Base-by-base conservation (phyloP, 30 jellyfish, hydroid and myxozoan genomes). In the Turritopsis rubra region DNA sequence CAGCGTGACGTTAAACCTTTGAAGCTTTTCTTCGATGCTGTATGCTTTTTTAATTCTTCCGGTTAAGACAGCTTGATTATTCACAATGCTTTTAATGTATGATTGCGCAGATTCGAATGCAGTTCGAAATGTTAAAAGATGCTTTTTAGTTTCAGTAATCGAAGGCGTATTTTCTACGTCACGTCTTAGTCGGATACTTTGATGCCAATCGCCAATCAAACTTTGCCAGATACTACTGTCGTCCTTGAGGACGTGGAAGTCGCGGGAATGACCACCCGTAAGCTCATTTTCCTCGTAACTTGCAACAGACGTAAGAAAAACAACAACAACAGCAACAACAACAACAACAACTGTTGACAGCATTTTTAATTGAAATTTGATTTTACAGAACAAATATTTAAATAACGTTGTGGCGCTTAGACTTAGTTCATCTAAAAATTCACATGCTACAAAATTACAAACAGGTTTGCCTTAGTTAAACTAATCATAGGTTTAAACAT, bases 81-180 rank as follows among this genome's bases (percentile, higher is more conserved):
- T 66, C 17, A 25, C 76, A 25, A 66, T 66, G 8, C 17, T 66
- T 66, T 8, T 22, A 8, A 66, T n/a, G 28, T 22, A 66, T 17
- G 7, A 3, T 66, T 66, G 76, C 17, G 76, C 76, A n/a, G 76
- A 66, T 66, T 66, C 76, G 17, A 66, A 66, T n/a, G 76, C 76
- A n/a, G 76, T 22, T 25, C 17, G 28, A 25, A 66, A 66, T 8
- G 29, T 25, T 25, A 8, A 22, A 3, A 66, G 8, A 17, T n/a
- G 17, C 8, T 66, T 66, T 66, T 66, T 66, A 1, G 17, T 66
- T 66, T 66, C 76, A n/a, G 7, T 17, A n/a, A 66, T n/a, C 29
- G 76, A n/a, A 7, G 76, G 76, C 76, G 7, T 22, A 22, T 66
- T 25, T 66, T 22, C 29, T 17, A 25, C 28, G 29, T n/a, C 76